Base-by-base conservation (phyloP, 2,797 vertebrate genomes). In the Danio jaintianensis region DNA sequence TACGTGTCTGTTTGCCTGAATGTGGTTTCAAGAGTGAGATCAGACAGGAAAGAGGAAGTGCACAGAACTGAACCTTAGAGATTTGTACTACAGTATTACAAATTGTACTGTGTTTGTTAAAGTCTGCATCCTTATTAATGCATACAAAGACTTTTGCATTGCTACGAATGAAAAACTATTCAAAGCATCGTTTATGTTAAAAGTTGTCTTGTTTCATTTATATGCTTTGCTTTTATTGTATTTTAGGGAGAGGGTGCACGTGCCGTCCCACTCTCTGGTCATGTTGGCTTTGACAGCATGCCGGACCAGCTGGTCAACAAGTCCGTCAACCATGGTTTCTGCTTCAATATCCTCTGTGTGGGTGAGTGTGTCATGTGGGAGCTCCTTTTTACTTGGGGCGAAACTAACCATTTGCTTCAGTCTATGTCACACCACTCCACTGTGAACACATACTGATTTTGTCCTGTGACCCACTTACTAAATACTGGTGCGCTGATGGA, bases 301-400 rank as follows among this genome's bases (percentile, higher is more conserved):
- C 98, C 98, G 59, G 98, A 99, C 95, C 98, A 99, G 93, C 95
- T 99, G 96, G 98, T 99, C 92, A 99, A 98, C 95, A 98, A 98
- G 92, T 99, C 98, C 42, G 95, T 99, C 88, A 96, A 95, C 92
- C 96, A 98, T 73, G 98, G 98, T 68, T 99, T 99, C 93, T 98
- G 96, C 94, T 99, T 99, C 89, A 99, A 99, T 94, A 99, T 99
- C 93, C 95, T 99, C 87, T 99, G 98, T 83, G 96, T 99, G 93
- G 98, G 98, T 99, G 93, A 97, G 98, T 98, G 90, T 90, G 20
- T 85, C 75, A 74, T 83, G 79, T 20, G 64, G 22, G 58, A 62
- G 53, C 70, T 86, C 82, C 15, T 48, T 81, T 36, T 4, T 71
- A 75, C 78, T 78, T 15, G 10, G 80, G 85, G 77, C 80, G 55